Evolutionary conservation across 2,113 vertebrate species (phyloP).

Genomic region (Brevimyrus niger): DNA sequence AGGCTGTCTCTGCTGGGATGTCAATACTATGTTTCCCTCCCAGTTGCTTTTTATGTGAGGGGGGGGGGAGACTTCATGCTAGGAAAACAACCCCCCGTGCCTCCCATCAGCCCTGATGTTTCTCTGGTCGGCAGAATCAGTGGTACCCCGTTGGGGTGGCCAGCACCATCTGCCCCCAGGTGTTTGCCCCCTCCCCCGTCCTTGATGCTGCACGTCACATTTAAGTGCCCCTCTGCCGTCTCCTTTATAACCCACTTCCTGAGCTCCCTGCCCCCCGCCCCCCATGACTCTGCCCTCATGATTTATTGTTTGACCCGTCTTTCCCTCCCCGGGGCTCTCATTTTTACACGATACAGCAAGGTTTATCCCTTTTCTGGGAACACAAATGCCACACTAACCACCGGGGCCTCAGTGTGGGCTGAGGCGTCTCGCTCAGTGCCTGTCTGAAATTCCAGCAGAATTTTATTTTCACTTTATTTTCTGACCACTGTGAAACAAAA

Average conservation of each 20-base stretch:
- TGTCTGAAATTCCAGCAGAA: background rate
- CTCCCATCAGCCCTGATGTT: background rate
- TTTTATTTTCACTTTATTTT: background rate
- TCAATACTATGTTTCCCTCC: background rate
- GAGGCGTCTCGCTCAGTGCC: background rate
- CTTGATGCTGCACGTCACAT: background rate
- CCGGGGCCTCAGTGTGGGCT: background rate
- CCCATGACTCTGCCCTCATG: background rate
- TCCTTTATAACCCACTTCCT: background rate
- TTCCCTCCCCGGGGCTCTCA: background rate
- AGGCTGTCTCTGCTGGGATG: background rate
- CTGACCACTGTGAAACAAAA: background rate
- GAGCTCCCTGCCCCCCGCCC: background rate
- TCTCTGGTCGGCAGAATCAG: background rate
- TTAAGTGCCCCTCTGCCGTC: background rate
- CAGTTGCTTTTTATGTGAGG: background rate
- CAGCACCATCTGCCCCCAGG: background rate
- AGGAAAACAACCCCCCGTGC: background rate
- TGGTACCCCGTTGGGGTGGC: background rate
- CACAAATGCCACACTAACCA: background rate
- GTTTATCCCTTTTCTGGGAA: background rate
- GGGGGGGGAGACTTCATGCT: background rate
- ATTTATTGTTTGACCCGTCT: conserved; percentile 18
- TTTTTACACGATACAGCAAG: conserved; percentile 4
- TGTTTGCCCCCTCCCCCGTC: background rate